Conservation (phyloP, 2,888 invertebrate genomes). For the Apodemia hepburni region DNA sequence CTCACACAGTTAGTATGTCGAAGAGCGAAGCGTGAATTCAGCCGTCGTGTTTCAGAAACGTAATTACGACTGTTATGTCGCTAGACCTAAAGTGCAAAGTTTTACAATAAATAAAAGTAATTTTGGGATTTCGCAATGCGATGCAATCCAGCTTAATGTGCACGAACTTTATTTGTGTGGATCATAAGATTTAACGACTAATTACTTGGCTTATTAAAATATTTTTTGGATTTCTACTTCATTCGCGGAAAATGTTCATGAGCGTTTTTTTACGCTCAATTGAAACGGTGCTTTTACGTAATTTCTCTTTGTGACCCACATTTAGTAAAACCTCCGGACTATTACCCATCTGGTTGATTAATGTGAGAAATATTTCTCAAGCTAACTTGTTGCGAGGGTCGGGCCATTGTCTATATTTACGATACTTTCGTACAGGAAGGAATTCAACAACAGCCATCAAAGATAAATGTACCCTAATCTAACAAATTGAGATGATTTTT, state of each 20-base stretch:
- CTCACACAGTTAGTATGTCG: background rate
- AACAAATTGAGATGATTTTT: conserved; percentile 49
- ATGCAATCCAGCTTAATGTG: background rate
- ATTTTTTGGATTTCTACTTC: conserved; percentile 24
- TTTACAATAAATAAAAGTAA: conserved; percentile 1
- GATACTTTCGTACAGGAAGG: conserved; percentile 32
- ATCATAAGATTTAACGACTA: conserved; percentile 11
- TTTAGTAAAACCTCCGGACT: conserved; percentile 39
- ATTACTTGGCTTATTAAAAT: conserved; percentile 11
- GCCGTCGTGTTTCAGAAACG: background rate
- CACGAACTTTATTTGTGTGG: background rate
- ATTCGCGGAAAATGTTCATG: conserved; percentile 8
- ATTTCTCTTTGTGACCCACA: conserved; percentile 24
- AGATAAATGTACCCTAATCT: conserved; percentile 41
- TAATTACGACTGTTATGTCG: conserved; percentile 2
- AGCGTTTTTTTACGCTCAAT: conserved; percentile 27
- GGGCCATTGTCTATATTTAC: conserved; percentile 41
- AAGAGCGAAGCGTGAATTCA: background rate
- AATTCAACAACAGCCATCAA: conserved; percentile 36
- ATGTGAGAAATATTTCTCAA: conserved; percentile 47
- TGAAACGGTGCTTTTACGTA: conserved; percentile 26
- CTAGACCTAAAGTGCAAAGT: background rate
- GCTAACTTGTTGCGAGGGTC: conserved; percentile 32
- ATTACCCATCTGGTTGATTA: conserved; percentile 56
- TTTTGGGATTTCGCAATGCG: conserved; percentile 4